Evolutionary conservation across 2,797 vertebrate genomes (phyloP), one percentile per base, ranked within the genome.

Genomic region (Cynopterus sphinx): DNA sequence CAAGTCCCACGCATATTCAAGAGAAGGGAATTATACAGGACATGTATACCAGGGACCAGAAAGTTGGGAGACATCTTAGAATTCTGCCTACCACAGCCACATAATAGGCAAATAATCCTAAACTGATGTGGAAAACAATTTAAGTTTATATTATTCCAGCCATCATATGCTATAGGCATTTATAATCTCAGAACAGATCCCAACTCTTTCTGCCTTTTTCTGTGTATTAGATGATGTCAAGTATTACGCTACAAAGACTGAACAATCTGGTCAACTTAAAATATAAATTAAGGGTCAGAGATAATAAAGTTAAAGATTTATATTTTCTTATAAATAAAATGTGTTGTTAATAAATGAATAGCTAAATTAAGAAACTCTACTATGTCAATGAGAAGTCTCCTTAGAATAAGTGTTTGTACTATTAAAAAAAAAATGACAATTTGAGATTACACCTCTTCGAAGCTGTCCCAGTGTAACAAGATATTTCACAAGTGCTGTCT

Each of bases 181-280:
- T 83, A 75, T 41, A 75, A 83, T 68, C 59, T 89, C 70, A 51
- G 61, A 68, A 92, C 49, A 92, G 24, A 4, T 63, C 88, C 46
- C 88, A 93, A 55, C 9, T 67, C 59, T 59, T 83, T 67, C 15
- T 89, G 70, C 15, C 51, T 51, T 26, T 78, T 77, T 39, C 51
- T 67, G 70, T 19, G 59, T 81, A 73, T 79, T 93, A 36, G 31
- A 74, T 31, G 12, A 39, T 59, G 26, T 26, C n/a, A 94, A 24
- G 19, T 83, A 68, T 89, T 83, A 75, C 10, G 75, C 78, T 75
- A 57, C 21, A 89, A 41, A 51, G 39, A 68, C 22, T 89, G 39
- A 89, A 75, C 26, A 89, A 83, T 89, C 41, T 83, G 39, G n/a
- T 46, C n/a, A 83, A 89, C 39, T 88, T 89, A 75, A 89, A 89